phyloP scores from a whole-genome alignment of 2,888 invertebrate species.

The Lepidocyrtinus sp. region DNA sequence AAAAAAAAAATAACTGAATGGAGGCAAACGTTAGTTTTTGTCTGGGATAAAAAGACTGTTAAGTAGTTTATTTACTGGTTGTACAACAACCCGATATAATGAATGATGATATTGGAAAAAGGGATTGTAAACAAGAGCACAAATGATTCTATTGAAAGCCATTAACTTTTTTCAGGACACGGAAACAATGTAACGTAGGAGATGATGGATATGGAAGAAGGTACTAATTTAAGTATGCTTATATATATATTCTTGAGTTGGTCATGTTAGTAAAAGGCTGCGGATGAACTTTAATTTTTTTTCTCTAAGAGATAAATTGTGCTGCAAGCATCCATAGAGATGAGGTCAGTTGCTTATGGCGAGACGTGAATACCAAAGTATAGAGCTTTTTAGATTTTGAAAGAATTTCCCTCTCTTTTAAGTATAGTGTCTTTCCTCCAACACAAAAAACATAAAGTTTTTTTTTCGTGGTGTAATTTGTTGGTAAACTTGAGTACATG shows the following conservation, averaged over 20 bases:
- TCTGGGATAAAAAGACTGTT: too few species aligned
- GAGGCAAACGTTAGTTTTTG: too few species aligned
- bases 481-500: conserved; percentile 13
- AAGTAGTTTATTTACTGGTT: too few species aligned
- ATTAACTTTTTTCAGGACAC: background rate
- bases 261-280: background rate
- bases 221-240: background rate
- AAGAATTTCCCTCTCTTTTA: too few species aligned
- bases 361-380: conserved; percentile 49
- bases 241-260: background rate
- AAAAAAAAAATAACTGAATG: too few species aligned
- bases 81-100: too few species aligned
- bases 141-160: background rate
- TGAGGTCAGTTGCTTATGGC: conserved; percentile 33
- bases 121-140: background rate
- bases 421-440: too few species aligned
- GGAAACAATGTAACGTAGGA: conserved; percentile 1
- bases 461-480: conserved; percentile 14
- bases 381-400: conserved; percentile 17
- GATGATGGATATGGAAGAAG: background rate
- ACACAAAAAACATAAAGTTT: too few species aligned
- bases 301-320: background rate
- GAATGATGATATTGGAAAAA: background rate
- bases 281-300: conserved; percentile 11
- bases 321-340: conserved; percentile 24